These are phyloP conservation scores for Protosalanx chinensis DNA, from an alignment of 2,797 vertebrate genomes.

Conservation along the genomic window DNA sequence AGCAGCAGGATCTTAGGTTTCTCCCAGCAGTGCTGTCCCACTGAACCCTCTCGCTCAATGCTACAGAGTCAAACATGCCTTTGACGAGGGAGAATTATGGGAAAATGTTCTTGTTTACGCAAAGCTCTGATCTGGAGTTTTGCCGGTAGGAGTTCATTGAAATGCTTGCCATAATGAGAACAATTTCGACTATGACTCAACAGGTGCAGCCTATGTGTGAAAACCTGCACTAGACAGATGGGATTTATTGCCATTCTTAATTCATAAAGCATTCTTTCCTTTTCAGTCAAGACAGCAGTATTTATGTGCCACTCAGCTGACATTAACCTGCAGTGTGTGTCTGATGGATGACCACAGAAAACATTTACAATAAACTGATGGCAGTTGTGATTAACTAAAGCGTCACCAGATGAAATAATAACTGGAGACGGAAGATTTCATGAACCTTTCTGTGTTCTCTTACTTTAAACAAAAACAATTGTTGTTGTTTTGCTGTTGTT, in stretches of 20 bases:
- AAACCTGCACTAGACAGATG: not conserved
- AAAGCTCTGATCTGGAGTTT: conserved; percentile 44
- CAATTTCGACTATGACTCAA: conserved; percentile 33
- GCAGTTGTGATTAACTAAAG: conserved; percentile 13
- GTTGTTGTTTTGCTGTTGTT: conserved; percentile 15
- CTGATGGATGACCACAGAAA: conserved; percentile 6
- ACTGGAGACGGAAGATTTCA: conserved; percentile 37
- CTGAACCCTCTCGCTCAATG: conserved; percentile 57
- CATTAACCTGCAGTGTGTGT: not conserved
- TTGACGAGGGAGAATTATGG: conserved; percentile 67
- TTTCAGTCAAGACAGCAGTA: not conserved
- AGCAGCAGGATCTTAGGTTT: conserved; percentile 59
- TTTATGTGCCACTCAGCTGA: not conserved
- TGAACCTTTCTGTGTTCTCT: conserved; percentile 25
- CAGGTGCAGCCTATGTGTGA: not conserved
- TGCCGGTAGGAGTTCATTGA: conserved; percentile 46
- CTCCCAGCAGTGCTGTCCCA: conserved; percentile 46
- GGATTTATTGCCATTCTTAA: conserved; percentile 12
- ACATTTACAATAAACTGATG: not conserved
- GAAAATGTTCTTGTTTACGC: conserved; percentile 62
- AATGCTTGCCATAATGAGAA: conserved; percentile 49
- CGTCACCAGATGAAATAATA: not conserved
- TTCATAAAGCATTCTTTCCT: not conserved
- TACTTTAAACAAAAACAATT: conserved; percentile 1
- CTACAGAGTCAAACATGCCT: conserved; percentile 68